Conservation (phyloP, 2,888 invertebrate genomes). For the Polyploca ridens region DNA sequence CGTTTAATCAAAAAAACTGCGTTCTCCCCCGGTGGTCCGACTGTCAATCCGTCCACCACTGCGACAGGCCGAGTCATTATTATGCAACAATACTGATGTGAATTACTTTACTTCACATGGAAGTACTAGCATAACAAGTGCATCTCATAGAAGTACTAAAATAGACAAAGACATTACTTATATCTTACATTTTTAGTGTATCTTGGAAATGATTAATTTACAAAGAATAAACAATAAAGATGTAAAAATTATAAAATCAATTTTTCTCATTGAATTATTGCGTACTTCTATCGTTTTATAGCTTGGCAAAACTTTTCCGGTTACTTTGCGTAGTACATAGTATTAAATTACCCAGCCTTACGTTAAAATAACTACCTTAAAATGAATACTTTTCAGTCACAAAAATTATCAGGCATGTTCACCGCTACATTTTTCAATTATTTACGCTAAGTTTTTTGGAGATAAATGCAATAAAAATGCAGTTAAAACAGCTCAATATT, state of each 20-base stretch:
- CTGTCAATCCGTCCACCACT: constrained; percentile 48
- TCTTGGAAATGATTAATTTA: neutral
- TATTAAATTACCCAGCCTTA: constrained; percentile 10
- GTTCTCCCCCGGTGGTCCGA: constrained; percentile 72
- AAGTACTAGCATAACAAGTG: constrained; percentile 8
- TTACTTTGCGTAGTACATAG: neutral
- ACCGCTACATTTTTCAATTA: constrained; percentile 1
- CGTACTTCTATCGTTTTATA: too few relatives aligned
- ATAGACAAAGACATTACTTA: too few relatives aligned
- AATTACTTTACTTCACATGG: constrained; percentile 45
- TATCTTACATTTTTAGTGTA: neutral
- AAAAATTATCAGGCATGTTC: neutral
- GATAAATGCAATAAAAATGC: constrained; percentile 1
- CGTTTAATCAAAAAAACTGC: constrained; percentile 70
- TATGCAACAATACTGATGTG: constrained; percentile 52
- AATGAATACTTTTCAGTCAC: neutral
- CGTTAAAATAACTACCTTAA: neutral
- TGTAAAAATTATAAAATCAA: neutral
- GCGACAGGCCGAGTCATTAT: constrained; percentile 47
- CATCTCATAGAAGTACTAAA: neutral
- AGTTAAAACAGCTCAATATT: constrained; percentile 7
- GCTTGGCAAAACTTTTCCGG: too few relatives aligned
- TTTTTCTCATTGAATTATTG: too few relatives aligned
- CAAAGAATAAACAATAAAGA: neutral
- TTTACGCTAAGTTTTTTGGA: constrained; percentile 1